Evolutionary conservation across 30 jellyfish, hydroid and myxozoan species (phyloP).

Genomic region (Nemopilema nomurai): DNA sequence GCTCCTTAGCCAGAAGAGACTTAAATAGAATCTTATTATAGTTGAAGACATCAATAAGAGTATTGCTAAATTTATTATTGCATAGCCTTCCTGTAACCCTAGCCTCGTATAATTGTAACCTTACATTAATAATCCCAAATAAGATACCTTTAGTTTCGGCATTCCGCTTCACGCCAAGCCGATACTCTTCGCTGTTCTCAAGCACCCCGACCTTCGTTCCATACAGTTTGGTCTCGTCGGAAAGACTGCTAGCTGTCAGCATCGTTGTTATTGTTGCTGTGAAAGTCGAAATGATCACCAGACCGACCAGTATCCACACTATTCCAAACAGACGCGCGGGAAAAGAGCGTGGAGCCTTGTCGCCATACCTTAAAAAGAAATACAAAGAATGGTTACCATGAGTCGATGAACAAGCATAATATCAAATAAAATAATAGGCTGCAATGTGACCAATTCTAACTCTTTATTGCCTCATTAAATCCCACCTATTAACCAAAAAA

Average conservation of each 20-base stretch:
- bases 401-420: no score
- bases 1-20: no score
- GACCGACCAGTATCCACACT: constrained; percentile 88
- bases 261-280: constrained; percentile 95
- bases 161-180: constrained; percentile 92
- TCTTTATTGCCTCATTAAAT: no score
- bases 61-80: no score
- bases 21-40: no score
- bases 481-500: no score
- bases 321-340: constrained; percentile 85
- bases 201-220: constrained; percentile 98
- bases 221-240: constrained; percentile 75
- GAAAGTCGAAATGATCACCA: constrained; percentile 90
- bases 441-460: no score
- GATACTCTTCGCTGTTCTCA: constrained; percentile 88
- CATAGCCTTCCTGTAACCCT: no score
- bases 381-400: no score
- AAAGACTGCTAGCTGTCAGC: constrained; percentile 84
- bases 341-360: constrained; percentile 91
- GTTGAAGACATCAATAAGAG: no score
- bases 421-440: no score
- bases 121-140: background rate
- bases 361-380: constrained; percentile 85
- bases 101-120: background rate
- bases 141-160: constrained; percentile 83